Conservation (phyloP, 2,113 vertebrate species). For the Ctenomys sociabilis region DNA sequence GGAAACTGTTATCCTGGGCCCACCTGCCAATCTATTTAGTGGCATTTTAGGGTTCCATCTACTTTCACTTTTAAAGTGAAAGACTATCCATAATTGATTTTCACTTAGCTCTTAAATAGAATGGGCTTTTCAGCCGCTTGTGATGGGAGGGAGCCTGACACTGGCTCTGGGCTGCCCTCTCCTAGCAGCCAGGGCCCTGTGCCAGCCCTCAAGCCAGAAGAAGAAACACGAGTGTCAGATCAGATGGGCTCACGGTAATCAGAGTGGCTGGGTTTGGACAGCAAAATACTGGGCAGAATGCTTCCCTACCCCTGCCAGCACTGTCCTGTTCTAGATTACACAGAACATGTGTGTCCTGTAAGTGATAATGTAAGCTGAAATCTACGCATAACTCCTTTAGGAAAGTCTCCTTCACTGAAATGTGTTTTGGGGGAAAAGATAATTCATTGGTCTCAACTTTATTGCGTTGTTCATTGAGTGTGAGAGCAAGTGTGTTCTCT, state of each 20-base stretch:
- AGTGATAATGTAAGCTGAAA: not conserved
- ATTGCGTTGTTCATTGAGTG: slow-evolving; percentile 61
- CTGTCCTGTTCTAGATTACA: slow-evolving; percentile 43
- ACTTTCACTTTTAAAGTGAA: slow-evolving; percentile 41
- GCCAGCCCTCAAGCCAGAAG: slow-evolving; percentile 68
- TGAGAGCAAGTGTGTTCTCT: slow-evolving; percentile 74
- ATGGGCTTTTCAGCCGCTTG: not conserved
- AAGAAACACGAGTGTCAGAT: slow-evolving; percentile 73
- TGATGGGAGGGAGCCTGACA: not conserved
- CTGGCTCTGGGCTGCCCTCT: not conserved
- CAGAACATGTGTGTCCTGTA: not conserved
- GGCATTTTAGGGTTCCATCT: not conserved
- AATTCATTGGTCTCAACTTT: slow-evolving; percentile 67
- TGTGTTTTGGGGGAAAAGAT: slow-evolving; percentile 29
- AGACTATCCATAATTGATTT: not conserved
- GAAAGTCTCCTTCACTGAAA: not conserved
- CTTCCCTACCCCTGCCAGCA: slow-evolving; percentile 54
- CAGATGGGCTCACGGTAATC: slow-evolving; percentile 74
- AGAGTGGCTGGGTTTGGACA: slow-evolving; percentile 63
- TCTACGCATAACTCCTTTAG: not conserved
- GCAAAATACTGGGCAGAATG: slow-evolving; percentile 31
- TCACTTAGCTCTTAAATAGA: not conserved
- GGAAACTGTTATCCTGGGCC: not conserved
- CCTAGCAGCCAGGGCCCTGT: slow-evolving; percentile 48
- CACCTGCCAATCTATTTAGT: not conserved